phyloP scores from a whole-genome alignment of 2,797 vertebrate genomes.

The Streptopelia turtur region DNA sequence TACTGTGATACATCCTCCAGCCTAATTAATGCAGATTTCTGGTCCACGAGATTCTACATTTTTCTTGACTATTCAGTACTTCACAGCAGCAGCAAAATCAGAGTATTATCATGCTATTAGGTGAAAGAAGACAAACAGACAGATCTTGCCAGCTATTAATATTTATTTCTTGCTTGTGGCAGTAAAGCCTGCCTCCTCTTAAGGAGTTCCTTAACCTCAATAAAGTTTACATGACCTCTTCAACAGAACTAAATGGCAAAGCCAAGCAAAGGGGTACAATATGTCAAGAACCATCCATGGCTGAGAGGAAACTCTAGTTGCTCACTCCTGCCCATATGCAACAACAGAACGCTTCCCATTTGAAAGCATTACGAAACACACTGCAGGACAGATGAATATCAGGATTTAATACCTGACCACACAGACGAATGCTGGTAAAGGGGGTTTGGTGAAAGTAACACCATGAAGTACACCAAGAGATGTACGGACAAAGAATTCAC shows the following conservation, averaged over 20 bases:
- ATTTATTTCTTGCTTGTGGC: neutral
- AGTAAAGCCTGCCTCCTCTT: neutral
- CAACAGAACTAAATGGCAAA: neutral
- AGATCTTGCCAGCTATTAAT: neutral
- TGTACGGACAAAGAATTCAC: neutral
- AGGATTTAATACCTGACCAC: neutral
- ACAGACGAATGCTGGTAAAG: rapidly evolving
- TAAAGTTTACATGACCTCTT: neutral
- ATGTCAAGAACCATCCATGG: neutral
- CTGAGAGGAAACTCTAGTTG: neutral
- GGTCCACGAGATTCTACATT: neutral
- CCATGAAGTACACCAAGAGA: neutral
- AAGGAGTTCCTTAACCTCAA: neutral
- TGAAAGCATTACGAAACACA: neutral
- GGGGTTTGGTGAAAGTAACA: neutral
- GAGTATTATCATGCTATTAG: neutral
- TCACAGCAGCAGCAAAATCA: neutral
- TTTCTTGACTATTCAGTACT: neutral
- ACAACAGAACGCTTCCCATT: rapidly evolving
- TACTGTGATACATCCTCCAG: neutral
- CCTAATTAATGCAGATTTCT: neutral
- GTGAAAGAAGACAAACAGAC: neutral
- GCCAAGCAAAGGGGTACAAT: neutral
- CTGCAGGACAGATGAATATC: neutral
- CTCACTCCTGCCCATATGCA: rapidly evolving